phyloP scores from a whole-genome alignment of 2,113 vertebrate species.

The Dendropsophus ebraccatus region DNA sequence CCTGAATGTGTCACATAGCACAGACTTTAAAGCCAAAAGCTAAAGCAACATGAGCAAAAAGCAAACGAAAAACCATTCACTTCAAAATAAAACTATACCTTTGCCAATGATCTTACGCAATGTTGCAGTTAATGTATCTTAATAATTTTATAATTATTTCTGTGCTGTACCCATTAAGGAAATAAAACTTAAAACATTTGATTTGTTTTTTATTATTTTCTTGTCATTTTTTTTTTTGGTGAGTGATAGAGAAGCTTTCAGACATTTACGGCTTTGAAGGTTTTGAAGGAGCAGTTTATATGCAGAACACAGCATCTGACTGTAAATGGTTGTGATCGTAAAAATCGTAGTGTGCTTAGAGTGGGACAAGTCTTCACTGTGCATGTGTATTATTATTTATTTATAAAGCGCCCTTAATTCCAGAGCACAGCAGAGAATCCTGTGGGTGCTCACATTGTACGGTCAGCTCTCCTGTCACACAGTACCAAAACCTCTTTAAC shows the following conservation, averaged over 20 bases:
- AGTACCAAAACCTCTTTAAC: too few species aligned
- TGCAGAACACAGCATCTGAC: neutral
- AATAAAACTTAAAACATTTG: slow-evolving; percentile 51
- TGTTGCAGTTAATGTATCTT: slow-evolving; percentile 59
- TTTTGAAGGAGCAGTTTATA: neutral
- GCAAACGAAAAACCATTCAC: slow-evolving; percentile 27
- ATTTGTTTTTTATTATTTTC: slow-evolving; percentile 32
- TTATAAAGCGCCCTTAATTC: too few species aligned
- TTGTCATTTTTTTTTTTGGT: slow-evolving; percentile 30
- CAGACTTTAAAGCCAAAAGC: slow-evolving; percentile 56
- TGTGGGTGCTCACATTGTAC: too few species aligned
- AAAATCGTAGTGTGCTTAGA: too few species aligned
- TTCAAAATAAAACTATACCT: slow-evolving; percentile 35
- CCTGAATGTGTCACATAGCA: slow-evolving; percentile 45
- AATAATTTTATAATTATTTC: slow-evolving; percentile 60
- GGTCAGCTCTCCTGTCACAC: too few species aligned
- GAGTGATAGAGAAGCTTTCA: neutral
- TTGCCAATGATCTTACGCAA: slow-evolving; percentile 58
- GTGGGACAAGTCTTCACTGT: too few species aligned
- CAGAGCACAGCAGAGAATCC: too few species aligned
- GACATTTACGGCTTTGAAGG: neutral
- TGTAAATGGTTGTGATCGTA: too few species aligned
- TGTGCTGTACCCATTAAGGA: slow-evolving; percentile 60
- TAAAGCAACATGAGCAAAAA: slow-evolving; percentile 27
- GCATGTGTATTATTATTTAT: too few species aligned